Conservation (phyloP, 1,140 invertebrate species). For the Phymastichus coffea region DNA sequence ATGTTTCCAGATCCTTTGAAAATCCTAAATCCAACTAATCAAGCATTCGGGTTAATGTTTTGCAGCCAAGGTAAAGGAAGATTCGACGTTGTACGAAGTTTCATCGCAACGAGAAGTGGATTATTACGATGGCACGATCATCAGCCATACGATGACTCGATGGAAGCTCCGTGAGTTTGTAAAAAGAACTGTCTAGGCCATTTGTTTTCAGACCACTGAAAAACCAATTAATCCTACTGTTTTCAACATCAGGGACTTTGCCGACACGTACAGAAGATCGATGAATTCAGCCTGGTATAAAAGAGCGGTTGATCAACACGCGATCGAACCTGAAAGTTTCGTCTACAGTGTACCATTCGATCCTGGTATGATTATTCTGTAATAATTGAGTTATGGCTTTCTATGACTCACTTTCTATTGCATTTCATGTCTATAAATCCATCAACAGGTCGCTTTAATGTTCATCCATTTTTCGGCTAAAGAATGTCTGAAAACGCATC, state of each 20-base stretch:
- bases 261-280: conserved; percentile 75
- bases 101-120: conserved; percentile 87
- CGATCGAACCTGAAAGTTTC: conserved; percentile 83
- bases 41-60: too few species aligned
- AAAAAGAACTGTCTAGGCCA: background rate
- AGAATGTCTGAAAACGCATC: too few species aligned
- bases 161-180: conserved; percentile 65
- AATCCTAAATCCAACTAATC: too few species aligned
- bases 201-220: background rate
- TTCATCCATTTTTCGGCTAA: too few species aligned
- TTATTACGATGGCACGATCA: conserved; percentile 83
- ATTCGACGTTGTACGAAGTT: conserved; percentile 80
- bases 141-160: conserved; percentile 58
- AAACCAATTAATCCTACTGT: too few species aligned
- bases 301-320: conserved; percentile 86
- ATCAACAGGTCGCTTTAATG: too few species aligned
- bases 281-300: conserved; percentile 92
- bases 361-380: conserved; percentile 59
- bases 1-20: too few species aligned
- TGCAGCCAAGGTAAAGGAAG: conserved; percentile 82
- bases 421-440: too few species aligned
- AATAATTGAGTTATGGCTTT: background rate
- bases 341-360: conserved; percentile 90
- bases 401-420: too few species aligned
- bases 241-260: conserved; percentile 71